Evolutionary conservation across 2,888 invertebrate genomes (phyloP).

Genomic region (Oasisia sp.): DNA sequence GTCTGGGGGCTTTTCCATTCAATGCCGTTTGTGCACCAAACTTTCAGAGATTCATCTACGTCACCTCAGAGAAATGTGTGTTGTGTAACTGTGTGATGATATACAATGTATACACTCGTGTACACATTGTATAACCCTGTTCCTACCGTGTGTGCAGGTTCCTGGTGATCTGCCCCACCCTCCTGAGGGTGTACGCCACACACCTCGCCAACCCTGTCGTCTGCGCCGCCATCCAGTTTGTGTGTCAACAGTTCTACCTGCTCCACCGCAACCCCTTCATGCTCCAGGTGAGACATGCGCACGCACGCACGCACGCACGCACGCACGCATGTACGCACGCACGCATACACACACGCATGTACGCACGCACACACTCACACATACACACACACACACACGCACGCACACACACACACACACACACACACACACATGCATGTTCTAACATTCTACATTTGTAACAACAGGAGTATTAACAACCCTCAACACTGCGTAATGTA

Average conservation of each 20-base stretch:
- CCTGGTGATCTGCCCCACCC: conserved; percentile 95
- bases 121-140: neutral
- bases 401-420: neutral
- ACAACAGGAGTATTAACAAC: too few relatives aligned
- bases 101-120: neutral
- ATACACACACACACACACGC: neutral
- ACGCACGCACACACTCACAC: neutral
- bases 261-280: conserved; percentile 98
- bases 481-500: too few relatives aligned
- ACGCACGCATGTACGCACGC: neutral
- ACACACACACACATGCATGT: neutral
- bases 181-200: conserved; percentile 95
- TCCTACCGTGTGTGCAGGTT: conserved; percentile 72
- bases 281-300: conserved; percentile 73
- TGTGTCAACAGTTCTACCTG: conserved; percentile 97
- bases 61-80: too few relatives aligned
- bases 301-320: neutral
- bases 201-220: conserved; percentile 97
- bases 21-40: too few relatives aligned
- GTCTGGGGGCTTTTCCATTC: too few relatives aligned
- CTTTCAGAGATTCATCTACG: too few relatives aligned
- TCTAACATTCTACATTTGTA: neutral
- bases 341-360: neutral
- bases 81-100: neutral
- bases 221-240: conserved; percentile 95